A percentile compares a stretch with the other conserved stretches of the same genome.
phyloP scores from a whole-genome alignment of 64 coral and sea anemone species.

The Montipora capricornis region DNA sequence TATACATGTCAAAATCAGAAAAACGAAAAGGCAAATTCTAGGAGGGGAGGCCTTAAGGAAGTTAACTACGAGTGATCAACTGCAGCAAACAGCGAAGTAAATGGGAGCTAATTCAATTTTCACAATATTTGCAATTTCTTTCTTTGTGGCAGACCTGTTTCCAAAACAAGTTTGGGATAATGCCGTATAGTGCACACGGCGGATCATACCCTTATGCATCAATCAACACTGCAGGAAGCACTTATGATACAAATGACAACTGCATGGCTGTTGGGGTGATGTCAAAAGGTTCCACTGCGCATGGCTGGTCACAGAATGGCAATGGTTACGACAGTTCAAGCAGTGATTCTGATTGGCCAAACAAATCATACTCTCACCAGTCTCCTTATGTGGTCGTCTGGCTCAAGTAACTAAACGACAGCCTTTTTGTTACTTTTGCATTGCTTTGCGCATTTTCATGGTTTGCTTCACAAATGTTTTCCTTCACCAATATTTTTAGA shows the following conservation, averaged over 20 bases:
- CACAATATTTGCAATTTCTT: not conserved
- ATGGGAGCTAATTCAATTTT: no score
- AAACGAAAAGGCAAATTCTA: no score
- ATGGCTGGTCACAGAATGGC: constrained; percentile 72
- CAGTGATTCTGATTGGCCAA: constrained; percentile 75
- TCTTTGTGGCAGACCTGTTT: constrained; percentile 29
- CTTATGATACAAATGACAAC: constrained; percentile 29
- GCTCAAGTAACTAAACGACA: constrained; percentile 51
- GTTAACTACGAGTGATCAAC: no score
- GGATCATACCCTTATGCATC: constrained; percentile 63
- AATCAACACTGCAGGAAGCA: constrained; percentile 21
- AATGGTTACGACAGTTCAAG: constrained; percentile 66
- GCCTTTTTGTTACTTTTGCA: not conserved
- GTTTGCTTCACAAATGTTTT: not conserved
- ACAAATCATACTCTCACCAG: constrained; percentile 52
- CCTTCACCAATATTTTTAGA: no score
- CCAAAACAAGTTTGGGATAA: constrained; percentile 73
- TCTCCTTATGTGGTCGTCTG: constrained; percentile 60
- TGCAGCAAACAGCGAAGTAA: no score
- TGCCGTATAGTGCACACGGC: constrained; percentile 18
- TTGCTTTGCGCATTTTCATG: not conserved
- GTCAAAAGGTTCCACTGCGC: constrained; percentile 6
- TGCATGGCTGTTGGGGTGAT: constrained; percentile 81
- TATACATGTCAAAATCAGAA: no score
- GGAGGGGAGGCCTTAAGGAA: no score